phyloP scores from a whole-genome alignment of 2,113 vertebrate genomes.

The Upupa epops region DNA sequence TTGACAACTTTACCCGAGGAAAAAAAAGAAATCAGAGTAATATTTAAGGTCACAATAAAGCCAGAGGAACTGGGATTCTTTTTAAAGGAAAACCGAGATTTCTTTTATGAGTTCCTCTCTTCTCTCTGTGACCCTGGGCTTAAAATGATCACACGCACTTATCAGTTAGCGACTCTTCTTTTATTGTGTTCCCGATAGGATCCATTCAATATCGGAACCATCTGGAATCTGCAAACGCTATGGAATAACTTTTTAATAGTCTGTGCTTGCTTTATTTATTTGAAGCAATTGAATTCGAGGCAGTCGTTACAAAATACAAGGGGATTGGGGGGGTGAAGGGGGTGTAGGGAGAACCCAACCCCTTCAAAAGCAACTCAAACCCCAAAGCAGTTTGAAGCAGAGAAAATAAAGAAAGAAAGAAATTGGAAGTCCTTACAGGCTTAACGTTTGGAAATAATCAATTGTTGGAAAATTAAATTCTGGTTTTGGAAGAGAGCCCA shows the following conservation, averaged over 20 bases:
- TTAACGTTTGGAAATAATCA: conserved; percentile 59
- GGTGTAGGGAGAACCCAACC: background rate
- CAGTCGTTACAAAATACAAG: background rate
- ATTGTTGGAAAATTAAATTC: conserved; percentile 22
- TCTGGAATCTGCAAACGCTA: background rate
- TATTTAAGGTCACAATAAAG: background rate
- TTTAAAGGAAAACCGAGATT: rapidly evolving
- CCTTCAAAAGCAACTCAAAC: background rate
- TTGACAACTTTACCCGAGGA: background rate
- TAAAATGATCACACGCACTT: background rate
- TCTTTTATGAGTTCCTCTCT: background rate
- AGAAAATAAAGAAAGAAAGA: background rate
- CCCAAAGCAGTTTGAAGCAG: background rate
- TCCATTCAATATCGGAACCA: background rate
- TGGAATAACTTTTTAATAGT: background rate
- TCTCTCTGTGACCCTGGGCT: background rate
- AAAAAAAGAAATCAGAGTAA: background rate
- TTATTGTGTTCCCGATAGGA: background rate
- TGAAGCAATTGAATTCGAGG: background rate
- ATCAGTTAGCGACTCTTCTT: background rate
- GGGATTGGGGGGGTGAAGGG: no score
- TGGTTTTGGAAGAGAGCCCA: conserved; percentile 24
- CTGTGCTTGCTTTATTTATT: background rate
- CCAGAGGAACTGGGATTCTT: background rate
- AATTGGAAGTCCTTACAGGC: conserved; percentile 5